Evolutionary conservation across 2,113 vertebrate genomes (phyloP).

Genomic region (Abramis brama): DNA sequence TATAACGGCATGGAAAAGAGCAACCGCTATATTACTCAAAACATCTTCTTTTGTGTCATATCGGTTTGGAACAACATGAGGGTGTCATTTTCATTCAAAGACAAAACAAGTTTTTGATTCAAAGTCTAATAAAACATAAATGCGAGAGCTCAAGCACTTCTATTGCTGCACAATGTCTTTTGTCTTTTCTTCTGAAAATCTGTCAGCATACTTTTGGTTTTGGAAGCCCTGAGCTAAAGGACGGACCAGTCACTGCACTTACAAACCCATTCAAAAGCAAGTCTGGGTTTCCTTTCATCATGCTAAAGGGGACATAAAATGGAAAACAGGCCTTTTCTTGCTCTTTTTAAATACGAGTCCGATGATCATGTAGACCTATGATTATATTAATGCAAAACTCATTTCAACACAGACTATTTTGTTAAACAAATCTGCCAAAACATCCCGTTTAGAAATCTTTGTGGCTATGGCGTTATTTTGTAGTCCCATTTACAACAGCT

Average conservation of each 20-base stretch:
- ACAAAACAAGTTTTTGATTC: slow-evolving; percentile 7
- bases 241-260: not conserved
- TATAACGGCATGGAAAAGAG: not conserved
- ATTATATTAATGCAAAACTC: not conserved
- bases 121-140: not conserved
- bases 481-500: not conserved
- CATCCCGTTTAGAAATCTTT: not conserved
- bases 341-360: not conserved
- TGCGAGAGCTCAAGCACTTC: not conserved
- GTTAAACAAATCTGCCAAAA: not conserved
- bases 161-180: not conserved
- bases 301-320: slow-evolving; percentile 3
- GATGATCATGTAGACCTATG: not conserved
- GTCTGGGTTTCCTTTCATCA: not conserved
- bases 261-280: not conserved
- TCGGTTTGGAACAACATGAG: not conserved
- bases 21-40: not conserved
- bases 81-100: not conserved
- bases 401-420: not conserved
- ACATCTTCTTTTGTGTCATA: not conserved
- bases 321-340: not conserved
- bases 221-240: not conserved
- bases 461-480: no score
- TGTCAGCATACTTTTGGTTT: slow-evolving; percentile 25
- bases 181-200: slow-evolving; percentile 9